Conservation (phyloP, 2,888 invertebrate species). For the Resseliella maxima region DNA sequence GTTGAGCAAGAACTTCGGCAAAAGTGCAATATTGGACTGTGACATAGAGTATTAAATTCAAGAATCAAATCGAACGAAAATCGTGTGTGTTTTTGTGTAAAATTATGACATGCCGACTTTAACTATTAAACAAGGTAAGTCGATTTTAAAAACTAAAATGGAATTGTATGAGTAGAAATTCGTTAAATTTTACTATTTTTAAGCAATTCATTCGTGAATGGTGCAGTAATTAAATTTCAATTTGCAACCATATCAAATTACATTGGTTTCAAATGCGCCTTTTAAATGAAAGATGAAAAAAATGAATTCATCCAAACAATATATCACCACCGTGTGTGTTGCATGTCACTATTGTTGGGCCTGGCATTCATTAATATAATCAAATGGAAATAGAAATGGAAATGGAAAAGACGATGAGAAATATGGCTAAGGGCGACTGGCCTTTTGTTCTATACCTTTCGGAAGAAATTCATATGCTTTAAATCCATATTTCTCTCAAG, state of each 20-base stretch:
- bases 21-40: constrained; percentile 24
- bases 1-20: background rate
- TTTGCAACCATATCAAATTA: constrained; percentile 40
- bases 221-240: constrained; percentile 22
- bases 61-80: background rate
- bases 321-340: constrained; percentile 8
- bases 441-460: background rate
- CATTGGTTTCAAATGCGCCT: constrained; percentile 12
- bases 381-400: background rate
- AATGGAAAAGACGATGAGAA: constrained; percentile 24
- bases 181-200: background rate
- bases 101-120: constrained; percentile 49
- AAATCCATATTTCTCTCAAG: background rate
- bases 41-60: background rate
- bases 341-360: constrained; percentile 25
- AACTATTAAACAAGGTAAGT: constrained; percentile 51
- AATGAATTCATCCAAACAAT: background rate
- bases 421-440: background rate
- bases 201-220: background rate
- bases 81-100: constrained; percentile 1
- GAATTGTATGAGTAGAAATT: background rate
- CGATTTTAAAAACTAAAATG: background rate
- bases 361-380: constrained; percentile 32
- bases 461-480: constrained; percentile 17
- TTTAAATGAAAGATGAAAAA: background rate